Base-by-base conservation (phyloP, 2,113 vertebrate genomes). In the Cochlearius cochlearius region DNA sequence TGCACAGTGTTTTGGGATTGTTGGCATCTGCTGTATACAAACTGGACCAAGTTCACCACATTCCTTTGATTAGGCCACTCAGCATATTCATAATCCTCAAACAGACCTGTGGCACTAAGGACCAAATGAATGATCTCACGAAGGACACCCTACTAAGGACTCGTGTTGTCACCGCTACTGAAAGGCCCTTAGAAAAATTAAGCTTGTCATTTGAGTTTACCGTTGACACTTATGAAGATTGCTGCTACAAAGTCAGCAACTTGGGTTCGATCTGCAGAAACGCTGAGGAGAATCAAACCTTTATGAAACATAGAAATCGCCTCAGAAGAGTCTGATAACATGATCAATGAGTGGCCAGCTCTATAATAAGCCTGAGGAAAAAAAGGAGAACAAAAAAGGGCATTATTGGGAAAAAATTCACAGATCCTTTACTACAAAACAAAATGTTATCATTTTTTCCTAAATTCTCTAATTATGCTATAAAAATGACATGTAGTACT, bases 241-340 rank as follows among this genome's bases (percentile, higher is more conserved):
- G 98, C 98, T 60, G 97, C 96, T 50, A 98, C 49, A 92, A 98
- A 98, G 79, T 98, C 98, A 55, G 98, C 96, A 77, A 98, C 38
- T n/a, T 97, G 96, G 68, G 72, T 74, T 67, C 36, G 85, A 29
- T 98, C 97, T 7, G 55, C 25, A 45, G 80, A 95, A 56, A 15
- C 30, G 34, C 53, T 88, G 39, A 98, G 90, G 38, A 97, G 91
- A 27, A 18, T 3, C 71, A 98, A 95, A 45, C 98, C 98, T 50
- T 76, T 88, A 41, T 92, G 94, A 94, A 98, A 98, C 76, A 96
- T 94, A 32, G 11, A 58, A 84, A 97, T 88, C 0, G 98, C 98
- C 50, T 94, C 82, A 3, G 50, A 39, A 66, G 85, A 27, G 14
- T 96, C 17, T 22, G 84, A 69, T 59, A 98, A 74, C 78, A 91